Evolutionary conservation across 2,888 invertebrate genomes (phyloP), one percentile per base, ranked within the genome.

Genomic region (Xestia c-nigrum): DNA sequence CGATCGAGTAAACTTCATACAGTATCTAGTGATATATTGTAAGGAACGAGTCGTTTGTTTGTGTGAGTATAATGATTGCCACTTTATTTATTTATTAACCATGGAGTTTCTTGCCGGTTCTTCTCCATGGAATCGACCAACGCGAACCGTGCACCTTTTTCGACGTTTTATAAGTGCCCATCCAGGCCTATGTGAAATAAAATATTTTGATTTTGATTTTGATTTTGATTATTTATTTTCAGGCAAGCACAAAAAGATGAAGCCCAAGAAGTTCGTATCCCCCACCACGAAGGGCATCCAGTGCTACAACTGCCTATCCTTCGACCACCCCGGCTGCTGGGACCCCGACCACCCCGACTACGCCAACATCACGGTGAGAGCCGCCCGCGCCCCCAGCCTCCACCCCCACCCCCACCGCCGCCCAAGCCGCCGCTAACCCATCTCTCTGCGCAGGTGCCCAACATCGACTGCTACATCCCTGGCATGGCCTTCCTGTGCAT

Each of bases 281-380:
- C 93, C 95, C 1, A 90, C 92, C 1, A 91, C 95, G 3, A 95
- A 95, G 81, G 96, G 96, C 31, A 94, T 96, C 78, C 96, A 95
- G 89, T 96, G 96, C 86, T 96, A 96, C 92, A 96, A 96, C 89
- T 96, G 96, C 84, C 88, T 96, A 66, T 96, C 96, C 31, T 96
- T 95, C 90, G 96, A 96, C 91, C 96, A 96, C 88, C 95, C 96
- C 50, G 96, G 96, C 69, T 96, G 96, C 91, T 96, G 96, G 96
- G 96, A 96, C 85, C 96, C 96, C 40, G 96, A 95, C 80, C 96
- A 96, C 78, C 96, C 96, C 3, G 95, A 96, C 89, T 95, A 94
- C 90, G 93, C 94, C 19, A 96, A 96, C 84, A 92, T 95, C 57
- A 96, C 96, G 64, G 96, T 96, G 38, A 93, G 89, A 85, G 52